Evolutionary conservation across 2,888 invertebrate species (phyloP), one percentile per base, ranked within the genome.

Genomic region (Nysson spinosus): DNA sequence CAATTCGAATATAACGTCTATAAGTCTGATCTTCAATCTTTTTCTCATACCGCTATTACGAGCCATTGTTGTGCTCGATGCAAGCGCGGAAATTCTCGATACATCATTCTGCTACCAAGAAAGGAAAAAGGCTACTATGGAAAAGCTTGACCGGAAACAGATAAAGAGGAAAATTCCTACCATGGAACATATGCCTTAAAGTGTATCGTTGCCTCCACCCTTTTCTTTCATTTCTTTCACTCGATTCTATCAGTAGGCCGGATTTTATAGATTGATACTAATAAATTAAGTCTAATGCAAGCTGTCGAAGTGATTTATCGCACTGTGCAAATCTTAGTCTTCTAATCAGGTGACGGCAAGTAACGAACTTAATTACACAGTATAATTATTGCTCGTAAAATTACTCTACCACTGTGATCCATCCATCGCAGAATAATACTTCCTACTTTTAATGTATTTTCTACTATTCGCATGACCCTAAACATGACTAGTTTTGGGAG

Each of bases 41-140:
- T 69, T 56, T 58, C 62, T 62, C 47, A 47, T 60, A 62, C 62
- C 57, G 52, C 57, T 54, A 63, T 67, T 60, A 42, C 16, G 46
- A 39, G n/a, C 46, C 42, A 68, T 72, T 72, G 63, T 72, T 46
- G 69, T 35, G 20, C 17, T 19, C 20, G 39, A 39, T 20, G 20
- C 39, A 26, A 6, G 24, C 19, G 11, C 6, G 22, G 3, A 34
- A 34, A 35, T 34, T 34, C 34, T 16, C 16, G 34, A 4, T 34
- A 34, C 12, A 34, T 12, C 34, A 14, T 34, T 34, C 14, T 6
- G 14, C 12, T 9, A 7, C 14, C 14, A 34, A 7, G 34, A n/a
- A 34, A 4, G 16, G 34, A 17, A 39, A 39, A 28, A 16, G 26
- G 30, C 20, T 2, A 9, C 6, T 40, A 26, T 12, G 43, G 43